Evolutionary conservation across 2,113 vertebrate genomes (phyloP).

Genomic region (Burhinus oedicnemus): DNA sequence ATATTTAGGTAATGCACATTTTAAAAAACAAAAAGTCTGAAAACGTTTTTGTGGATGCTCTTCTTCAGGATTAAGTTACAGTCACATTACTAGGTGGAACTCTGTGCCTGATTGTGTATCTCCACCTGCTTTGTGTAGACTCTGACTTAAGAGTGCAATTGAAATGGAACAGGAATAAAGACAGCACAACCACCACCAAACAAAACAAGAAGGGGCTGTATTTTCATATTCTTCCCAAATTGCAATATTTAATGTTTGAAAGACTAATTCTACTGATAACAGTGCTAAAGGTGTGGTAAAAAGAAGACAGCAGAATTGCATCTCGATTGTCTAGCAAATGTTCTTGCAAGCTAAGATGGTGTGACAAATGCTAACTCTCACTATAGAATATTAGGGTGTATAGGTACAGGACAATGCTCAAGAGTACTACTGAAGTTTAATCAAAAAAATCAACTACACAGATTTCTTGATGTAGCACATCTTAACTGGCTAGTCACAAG

Average conservation of each 20-base stretch:
- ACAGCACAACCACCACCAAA: background rate
- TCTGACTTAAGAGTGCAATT: background rate
- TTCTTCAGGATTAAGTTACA: background rate
- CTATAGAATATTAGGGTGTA: background rate
- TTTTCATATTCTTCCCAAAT: background rate
- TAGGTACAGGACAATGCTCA: background rate
- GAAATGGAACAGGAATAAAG: background rate
- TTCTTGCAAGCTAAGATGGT: background rate
- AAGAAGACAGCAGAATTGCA: background rate
- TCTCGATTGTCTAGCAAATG: background rate
- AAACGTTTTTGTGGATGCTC: background rate
- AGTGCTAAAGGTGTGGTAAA: background rate
- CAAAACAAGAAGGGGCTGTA: background rate
- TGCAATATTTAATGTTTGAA: background rate
- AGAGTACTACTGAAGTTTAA: background rate
- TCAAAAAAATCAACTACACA: background rate
- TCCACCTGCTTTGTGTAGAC: background rate
- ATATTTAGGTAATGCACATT: background rate
- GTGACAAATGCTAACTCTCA: background rate
- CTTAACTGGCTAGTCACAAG: background rate
- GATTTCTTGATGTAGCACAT: background rate
- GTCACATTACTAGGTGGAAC: background rate
- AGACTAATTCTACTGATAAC: background rate
- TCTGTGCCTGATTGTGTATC: background rate
- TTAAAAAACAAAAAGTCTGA: background rate